Percentiles rank a stretch among this genome's conserved stretches.
Evolutionary conservation across 2,113 vertebrate genomes (phyloP).

Genomic region (Spea multiplicata): DNA sequence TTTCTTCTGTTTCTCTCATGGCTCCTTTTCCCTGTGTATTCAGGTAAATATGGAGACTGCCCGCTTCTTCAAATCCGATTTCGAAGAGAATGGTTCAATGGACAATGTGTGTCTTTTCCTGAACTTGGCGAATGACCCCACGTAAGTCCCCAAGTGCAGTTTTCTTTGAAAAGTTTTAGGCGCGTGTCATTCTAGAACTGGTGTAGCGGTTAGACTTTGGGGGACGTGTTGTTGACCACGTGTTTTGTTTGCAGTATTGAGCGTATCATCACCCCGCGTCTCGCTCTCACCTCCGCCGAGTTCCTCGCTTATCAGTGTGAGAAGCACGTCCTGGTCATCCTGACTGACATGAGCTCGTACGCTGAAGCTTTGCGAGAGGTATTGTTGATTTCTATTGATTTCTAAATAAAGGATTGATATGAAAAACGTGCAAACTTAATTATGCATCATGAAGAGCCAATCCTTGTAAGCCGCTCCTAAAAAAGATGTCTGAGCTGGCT

Average conservation of each 20-base stretch:
- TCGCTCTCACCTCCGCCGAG: conserved; percentile 80
- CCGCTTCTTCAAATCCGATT: conserved; percentile 87
- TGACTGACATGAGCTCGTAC: conserved; percentile 89
- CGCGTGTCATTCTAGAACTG: too few species aligned
- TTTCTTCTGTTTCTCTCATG: neutral
- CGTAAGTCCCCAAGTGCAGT: conserved; percentile 63
- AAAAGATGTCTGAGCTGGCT: too few species aligned
- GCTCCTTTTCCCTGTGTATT: neutral
- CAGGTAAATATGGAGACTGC: conserved; percentile 92
- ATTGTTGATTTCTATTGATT: neutral
- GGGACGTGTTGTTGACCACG: too few species aligned
- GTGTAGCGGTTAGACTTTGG: too few species aligned
- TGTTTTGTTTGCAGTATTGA: conserved; percentile 73
- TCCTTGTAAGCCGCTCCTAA: too few species aligned
- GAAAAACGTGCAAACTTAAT: too few species aligned
- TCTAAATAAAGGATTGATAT: too few species aligned
- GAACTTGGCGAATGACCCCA: conserved; percentile 86
- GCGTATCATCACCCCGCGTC: conserved; percentile 83
- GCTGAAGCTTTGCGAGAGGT: conserved; percentile 86
- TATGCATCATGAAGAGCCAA: too few species aligned
- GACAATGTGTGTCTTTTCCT: conserved; percentile 87
- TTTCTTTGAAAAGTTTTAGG: too few species aligned
- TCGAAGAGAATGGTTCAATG: conserved; percentile 89
- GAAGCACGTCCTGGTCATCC: conserved; percentile 83
- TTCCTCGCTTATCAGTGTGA: conserved; percentile 87